phyloP scores from a whole-genome alignment of 2,888 invertebrate species.

The Pyrrhosoma nymphula region DNA sequence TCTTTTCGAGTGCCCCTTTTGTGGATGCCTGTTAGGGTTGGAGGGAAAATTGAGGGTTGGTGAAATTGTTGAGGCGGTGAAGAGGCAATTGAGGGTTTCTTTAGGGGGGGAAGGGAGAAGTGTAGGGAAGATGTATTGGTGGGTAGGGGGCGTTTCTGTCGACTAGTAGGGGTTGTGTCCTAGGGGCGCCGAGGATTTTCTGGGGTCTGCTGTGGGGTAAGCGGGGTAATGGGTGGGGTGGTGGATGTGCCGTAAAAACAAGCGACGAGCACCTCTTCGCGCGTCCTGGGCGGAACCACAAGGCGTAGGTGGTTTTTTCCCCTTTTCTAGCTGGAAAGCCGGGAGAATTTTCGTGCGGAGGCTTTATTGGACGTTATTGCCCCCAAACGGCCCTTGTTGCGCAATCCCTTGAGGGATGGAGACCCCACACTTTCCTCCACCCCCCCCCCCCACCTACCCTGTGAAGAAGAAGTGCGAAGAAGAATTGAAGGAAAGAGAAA shows the following conservation, averaged over 20 bases:
- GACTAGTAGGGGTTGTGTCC: neutral
- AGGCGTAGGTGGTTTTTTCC: neutral
- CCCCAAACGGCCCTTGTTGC: neutral
- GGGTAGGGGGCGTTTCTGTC: neutral
- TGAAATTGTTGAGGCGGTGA: neutral
- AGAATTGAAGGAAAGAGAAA: neutral
- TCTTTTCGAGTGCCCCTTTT: neutral
- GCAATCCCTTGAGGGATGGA: neutral
- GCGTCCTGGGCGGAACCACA: neutral
- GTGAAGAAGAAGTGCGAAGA: neutral
- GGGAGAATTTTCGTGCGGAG: neutral
- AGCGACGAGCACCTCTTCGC: neutral
- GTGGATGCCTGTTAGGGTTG: no score
- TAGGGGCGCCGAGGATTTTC: neutral
- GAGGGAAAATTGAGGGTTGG: neutral
- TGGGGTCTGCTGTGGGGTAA: neutral
- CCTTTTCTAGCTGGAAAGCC: neutral
- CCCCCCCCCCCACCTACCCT: neutral
- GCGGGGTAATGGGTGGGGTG: neutral
- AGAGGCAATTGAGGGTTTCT: neutral
- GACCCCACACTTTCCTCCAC: neutral
- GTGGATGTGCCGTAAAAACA: neutral
- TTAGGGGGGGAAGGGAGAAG: neutral
- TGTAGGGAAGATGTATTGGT: neutral
- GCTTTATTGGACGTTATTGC: slow-evolving; percentile 18